Evolutionary conservation across 1,140 invertebrate genomes (phyloP), one percentile per base, ranked within the genome.

Genomic region (Eurytemora carolleeae): DNA sequence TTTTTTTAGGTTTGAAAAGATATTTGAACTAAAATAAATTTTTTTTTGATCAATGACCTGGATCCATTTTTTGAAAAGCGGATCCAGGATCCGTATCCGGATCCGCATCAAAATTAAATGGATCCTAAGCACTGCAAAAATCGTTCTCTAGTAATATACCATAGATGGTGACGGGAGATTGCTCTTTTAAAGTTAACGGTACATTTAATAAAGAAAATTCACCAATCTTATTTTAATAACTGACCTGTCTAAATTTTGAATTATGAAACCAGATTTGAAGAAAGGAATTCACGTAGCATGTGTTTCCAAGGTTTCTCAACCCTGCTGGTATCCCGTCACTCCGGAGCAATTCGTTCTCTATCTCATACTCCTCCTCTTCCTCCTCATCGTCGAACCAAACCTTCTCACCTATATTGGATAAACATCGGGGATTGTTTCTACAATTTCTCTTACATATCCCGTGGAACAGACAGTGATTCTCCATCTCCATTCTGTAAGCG

Each of bases 181-280:
- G 58, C 53, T 17, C 53, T 24, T n/a, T 52, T 17, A 12, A 26
- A 25, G 19, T 18, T 60, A 31, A 31, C 31, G 25, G 56, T 24
- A 25, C 18, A 16, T 7, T n/a, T 56, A 1, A 3, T 61, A 58
- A 22, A 22, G n/a, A 16, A 55, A 64, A 31, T 22, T 54, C 23
- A 53, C 18, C 54, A 58, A 3, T 12, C 54, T n/a, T n/a, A n/a
- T n/a, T n/a, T 57, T 44, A 59, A 55, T 44, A 22, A 22, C 25
- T 54, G 52, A 56, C 59, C 61, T 70, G 77, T 76, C 78, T 76
- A 67, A 84, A 78, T 26, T 73, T 73, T 65, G 76, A 74, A 69
- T 83, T 83, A 66, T 84, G 81, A 71, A 80, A 84, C 81, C 81
- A 83, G 22, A 84, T 73, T 72, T 84, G 82, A 44, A 84, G 74